Base-by-base conservation (phyloP, 2,888 invertebrate species). In the Leptarthrus brevirostris region DNA sequence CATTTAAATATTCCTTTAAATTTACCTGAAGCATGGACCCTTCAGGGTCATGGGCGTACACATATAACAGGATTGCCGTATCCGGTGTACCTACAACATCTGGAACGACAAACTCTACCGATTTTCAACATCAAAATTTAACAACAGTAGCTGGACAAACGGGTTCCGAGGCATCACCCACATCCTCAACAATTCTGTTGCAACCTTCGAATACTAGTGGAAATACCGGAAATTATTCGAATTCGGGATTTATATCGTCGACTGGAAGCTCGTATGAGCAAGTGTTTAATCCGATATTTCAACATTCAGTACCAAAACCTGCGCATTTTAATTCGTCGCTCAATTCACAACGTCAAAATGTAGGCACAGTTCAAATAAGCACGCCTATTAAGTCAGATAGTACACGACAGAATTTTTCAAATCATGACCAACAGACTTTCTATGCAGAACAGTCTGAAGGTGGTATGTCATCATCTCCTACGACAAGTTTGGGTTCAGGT, bases 21-120 rank as follows among this genome's bases (percentile, higher is more conserved):
- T 22, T 54, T 40, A 54, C 22, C 36, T 40, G 24, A 77, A 78
- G 76, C 77, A 94, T 94, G 94, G 94, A 94, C 91, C 94, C 94
- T 85, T 93, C 92, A 86, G 93, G 93, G 87, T 93, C 94, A 87
- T 94, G 94, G 94, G 90, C 91, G 84, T 91, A 91, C 84, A 91
- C 93, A 80, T 94, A 94, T 88, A 93, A 93, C 87, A 91, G 94
- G 81, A 87, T 94, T 85, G 89, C 92, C 79, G 83, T 84, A 73
- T 90, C 90, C 83, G 88, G 91, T 80, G 90, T 90, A 79, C 89
- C 90, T 82, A 88, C 90, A 81, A 10, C 58, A 18, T 22, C 14
- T 2, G 14, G 14, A 56, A 24, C 34, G n/a, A 14, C 36, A 8
- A 36, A n/a, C n/a, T 44, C 85, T 88, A 44, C 89, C 81, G 89